Percentiles rank a stretch among this genome's conserved stretches.
phyloP scores from a whole-genome alignment of 1,140 invertebrate species.

The Lordiphosa clarofinis region DNA sequence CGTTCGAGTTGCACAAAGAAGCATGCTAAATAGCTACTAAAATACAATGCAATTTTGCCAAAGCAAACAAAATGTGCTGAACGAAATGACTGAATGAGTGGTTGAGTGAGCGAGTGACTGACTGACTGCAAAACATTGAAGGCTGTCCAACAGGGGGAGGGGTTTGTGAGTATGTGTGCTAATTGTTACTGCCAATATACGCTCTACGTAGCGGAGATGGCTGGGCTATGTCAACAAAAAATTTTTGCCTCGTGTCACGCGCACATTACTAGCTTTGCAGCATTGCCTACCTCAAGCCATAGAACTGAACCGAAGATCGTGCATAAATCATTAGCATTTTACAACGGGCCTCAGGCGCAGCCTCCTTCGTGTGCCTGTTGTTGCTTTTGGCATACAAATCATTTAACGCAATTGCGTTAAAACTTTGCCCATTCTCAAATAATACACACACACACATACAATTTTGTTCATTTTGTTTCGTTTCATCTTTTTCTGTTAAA shows the following conservation, averaged over 20 bases:
- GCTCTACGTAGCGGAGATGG: constrained; percentile 1
- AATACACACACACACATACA: too few relatives aligned
- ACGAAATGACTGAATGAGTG: constrained; percentile 15
- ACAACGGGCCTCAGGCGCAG: constrained; percentile 24
- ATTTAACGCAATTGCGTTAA: constrained; percentile 76
- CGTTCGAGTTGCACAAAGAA: constrained; percentile 45
- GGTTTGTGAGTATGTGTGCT: constrained; percentile 19
- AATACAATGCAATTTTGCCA: constrained; percentile 45
- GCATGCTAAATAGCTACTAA: constrained; percentile 54
- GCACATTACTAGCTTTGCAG: not conserved
- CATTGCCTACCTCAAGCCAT: constrained; percentile 11
- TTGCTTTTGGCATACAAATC: constrained; percentile 29
- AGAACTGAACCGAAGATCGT: constrained; percentile 23
- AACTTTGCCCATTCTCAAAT: constrained; percentile 21
- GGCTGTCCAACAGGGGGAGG: constrained; percentile 2
- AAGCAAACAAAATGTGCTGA: constrained; percentile 29
- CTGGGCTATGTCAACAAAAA: not conserved
- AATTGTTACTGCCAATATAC: constrained; percentile 43
- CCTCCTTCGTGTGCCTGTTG: not conserved
- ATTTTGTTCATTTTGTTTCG: constrained; percentile 16
- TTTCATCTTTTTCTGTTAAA: constrained; percentile 34
- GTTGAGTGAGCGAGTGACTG: constrained; percentile 14
- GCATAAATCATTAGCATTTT: constrained; percentile 48
- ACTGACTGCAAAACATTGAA: constrained; percentile 12
- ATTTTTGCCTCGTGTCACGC: constrained; percentile 4